Evolutionary conservation across 2,797 vertebrate species (phyloP), one percentile per base, ranked within the genome.

Genomic region (Crax fasciolata): DNA sequence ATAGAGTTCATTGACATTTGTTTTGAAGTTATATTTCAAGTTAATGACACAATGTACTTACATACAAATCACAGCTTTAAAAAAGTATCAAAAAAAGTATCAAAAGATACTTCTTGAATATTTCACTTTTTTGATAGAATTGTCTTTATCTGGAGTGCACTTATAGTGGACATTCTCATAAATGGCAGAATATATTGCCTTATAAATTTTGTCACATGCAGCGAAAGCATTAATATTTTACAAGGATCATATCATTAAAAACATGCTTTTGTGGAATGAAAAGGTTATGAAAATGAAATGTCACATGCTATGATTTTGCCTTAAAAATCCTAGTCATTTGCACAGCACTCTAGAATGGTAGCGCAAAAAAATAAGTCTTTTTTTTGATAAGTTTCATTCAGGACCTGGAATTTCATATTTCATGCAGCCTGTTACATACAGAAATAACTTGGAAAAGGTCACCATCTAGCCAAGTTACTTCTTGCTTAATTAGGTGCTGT

Each of bases 201-300:
- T 92, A 95, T 82, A 75, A 63, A 91, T 96, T 86, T 83, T 93
- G 80, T 94, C 92, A 90, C 46, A 74, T 84, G 95, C 78, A 91
- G 76, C 67, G 91, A 95, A 94, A 95, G 74, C 61, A 75, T 95
- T 93, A 93, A 94, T 92, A 94, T 84, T 96, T 94, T 89, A 81
- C 17, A 13, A 75, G 70, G 27, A 85, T 70, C 91, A 48, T 93
- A 83, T 83, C 88, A 89, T 91, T 95, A 95, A 94, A 95, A 90
- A 75, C 67, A 54, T 75, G 67, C 46, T 84, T 89, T 41, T 28
- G 13, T 72, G 19, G 54, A 94, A 59, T 84, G 70, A 85, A 89
- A 94, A 94, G 35, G 46, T 89, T 92, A 85, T 82, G 87, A 94
- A 79, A 96, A 85, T 88, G 73, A 96, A 95, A 83, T 88, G 80